Percentiles rank a stretch among this genome's conserved stretches.
phyloP scores from a whole-genome alignment of 2,888 invertebrate species.

The Troides oblongomaculatus region DNA sequence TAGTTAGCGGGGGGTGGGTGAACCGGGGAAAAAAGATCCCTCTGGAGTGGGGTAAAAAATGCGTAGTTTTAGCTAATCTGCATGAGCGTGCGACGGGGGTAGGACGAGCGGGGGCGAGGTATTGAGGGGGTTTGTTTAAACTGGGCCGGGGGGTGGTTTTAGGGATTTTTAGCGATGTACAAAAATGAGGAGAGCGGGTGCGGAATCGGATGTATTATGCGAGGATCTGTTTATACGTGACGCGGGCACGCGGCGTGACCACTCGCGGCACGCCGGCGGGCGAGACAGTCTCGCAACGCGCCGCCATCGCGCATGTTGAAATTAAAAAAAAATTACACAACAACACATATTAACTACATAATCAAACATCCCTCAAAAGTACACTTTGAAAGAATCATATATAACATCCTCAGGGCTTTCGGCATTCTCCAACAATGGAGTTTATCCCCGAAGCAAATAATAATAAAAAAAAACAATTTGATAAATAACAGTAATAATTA shows the following conservation, averaged over 20 bases:
- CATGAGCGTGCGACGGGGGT: conserved; percentile 57
- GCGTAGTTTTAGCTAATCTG: conserved; percentile 85
- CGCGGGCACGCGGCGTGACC: conserved; percentile 36
- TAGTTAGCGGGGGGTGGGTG: conserved; percentile 66
- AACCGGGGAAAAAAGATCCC: conserved; percentile 61
- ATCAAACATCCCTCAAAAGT: too few species aligned
- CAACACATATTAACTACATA: too few species aligned
- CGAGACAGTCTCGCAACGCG: conserved; percentile 23
- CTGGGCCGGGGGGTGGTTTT: conserved; percentile 64
- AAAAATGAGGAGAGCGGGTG: conserved; percentile 64
- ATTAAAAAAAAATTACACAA: too few species aligned
- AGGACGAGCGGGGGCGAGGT: conserved; percentile 28
- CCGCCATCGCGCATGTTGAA: too few species aligned
- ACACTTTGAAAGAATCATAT: too few species aligned
- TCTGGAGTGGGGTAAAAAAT: conserved; percentile 80
- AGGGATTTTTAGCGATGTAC: conserved; percentile 77
- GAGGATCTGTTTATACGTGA: conserved; percentile 77
- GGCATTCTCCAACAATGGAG: too few species aligned
- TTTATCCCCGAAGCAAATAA: too few species aligned
- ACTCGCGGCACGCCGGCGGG: conserved; percentile 32
- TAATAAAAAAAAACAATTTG: too few species aligned
- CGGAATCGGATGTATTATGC: conserved; percentile 76
- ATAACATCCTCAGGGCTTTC: too few species aligned
- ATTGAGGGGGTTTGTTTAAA: conserved; percentile 55
- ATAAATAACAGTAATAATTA: too few species aligned